These are phyloP conservation scores for Seira ritae DNA, from an alignment of 2,888 invertebrate species.

Conservation along the genomic window DNA sequence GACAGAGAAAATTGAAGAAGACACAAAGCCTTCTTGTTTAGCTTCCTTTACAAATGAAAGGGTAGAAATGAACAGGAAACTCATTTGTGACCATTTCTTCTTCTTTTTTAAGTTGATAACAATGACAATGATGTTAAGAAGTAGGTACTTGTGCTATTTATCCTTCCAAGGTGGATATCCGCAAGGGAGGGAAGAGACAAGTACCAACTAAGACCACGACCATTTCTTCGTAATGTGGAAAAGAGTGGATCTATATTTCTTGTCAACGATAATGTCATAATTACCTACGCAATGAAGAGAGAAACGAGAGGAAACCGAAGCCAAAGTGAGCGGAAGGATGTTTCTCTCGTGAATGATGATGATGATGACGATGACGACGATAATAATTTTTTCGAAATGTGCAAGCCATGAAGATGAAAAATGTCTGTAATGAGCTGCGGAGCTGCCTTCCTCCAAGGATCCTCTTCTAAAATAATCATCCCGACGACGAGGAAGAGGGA, in stretches of 20 bases:
- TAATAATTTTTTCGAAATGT: not conserved
- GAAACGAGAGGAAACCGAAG: constrained; percentile 6
- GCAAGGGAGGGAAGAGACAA: not conserved
- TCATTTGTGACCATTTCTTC: constrained; percentile 18
- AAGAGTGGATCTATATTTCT: not conserved
- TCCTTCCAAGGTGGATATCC: not conserved
- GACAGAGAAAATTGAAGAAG: constrained; percentile 1
- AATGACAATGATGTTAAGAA: not conserved
- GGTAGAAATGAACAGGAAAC: constrained; percentile 17
- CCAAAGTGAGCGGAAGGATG: not conserved
- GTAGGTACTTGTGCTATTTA: not conserved
- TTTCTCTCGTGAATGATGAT: not conserved
- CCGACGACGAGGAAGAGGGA: not conserved
- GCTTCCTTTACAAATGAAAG: not conserved
- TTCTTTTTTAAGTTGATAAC: not conserved
- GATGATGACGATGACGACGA: not conserved
- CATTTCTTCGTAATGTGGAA: not conserved
- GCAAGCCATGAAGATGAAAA: constrained; percentile 12
- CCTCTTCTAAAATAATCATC: not conserved
- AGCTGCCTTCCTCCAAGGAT: not conserved
- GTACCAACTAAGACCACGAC: not conserved
- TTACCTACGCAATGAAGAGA: constrained; percentile 15
- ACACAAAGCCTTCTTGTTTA: constrained; percentile 11
- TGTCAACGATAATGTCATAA: constrained; percentile 16
- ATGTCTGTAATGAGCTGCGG: constrained; percentile 19